phyloP scores from a whole-genome alignment of 2,113 vertebrate species.

The Gavia stellata region DNA sequence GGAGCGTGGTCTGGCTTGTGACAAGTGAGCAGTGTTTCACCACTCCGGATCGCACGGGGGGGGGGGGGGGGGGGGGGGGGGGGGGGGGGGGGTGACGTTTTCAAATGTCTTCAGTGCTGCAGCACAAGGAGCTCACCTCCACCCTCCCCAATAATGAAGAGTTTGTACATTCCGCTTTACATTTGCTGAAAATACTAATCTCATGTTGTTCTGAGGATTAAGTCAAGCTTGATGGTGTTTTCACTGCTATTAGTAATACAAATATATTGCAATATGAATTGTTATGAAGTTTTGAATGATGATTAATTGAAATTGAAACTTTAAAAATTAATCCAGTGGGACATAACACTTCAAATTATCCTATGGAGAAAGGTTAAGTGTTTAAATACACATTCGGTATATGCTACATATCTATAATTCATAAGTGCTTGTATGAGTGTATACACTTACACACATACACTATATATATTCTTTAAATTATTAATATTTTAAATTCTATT shows the following conservation, averaged over 20 bases:
- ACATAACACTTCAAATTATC: neutral
- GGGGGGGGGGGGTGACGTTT: neutral
- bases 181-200: neutral
- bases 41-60: too few species aligned
- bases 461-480: neutral
- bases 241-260: neutral
- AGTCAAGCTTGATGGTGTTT: neutral
- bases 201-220: neutral
- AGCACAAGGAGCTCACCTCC: neutral
- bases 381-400: neutral
- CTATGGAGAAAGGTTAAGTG: neutral
- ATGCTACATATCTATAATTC: neutral
- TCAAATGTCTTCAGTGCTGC: neutral
- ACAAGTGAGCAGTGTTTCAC: fast-evolving
- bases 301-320: neutral
- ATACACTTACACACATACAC: neutral
- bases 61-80: too few species aligned
- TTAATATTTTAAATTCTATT: neutral
- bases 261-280: neutral
- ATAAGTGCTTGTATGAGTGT: neutral
- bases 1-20: neutral
- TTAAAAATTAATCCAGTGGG: neutral
- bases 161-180: neutral
- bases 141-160: neutral
- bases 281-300: neutral